These are phyloP conservation scores for Arctia plantaginis DNA, from an alignment of 2,888 invertebrate genomes.

Conservation along the genomic window DNA sequence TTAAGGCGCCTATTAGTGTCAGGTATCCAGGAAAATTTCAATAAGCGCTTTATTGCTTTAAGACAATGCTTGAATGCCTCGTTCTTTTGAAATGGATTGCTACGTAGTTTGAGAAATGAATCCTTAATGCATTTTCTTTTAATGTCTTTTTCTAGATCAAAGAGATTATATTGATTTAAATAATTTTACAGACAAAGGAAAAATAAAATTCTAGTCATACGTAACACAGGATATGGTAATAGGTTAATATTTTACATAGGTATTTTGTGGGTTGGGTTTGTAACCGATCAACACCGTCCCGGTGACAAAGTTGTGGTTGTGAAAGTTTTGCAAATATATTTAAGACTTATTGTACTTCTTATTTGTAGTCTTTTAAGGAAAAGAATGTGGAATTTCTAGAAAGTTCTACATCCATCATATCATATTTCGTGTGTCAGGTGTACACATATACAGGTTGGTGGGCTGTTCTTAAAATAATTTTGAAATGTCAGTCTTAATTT, in stretches of 20 bases:
- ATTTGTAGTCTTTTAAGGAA: no score
- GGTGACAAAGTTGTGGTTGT: no score
- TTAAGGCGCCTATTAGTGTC: slow-evolving; percentile 42
- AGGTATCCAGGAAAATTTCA: slow-evolving; percentile 53
- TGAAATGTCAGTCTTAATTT: not conserved
- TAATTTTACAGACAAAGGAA: not conserved
- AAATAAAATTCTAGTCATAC: not conserved
- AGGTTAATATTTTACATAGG: not conserved
- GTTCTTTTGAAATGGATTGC: slow-evolving; percentile 19
- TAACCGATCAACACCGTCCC: not conserved
- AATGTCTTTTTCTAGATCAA: not conserved
- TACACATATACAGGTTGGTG: not conserved
- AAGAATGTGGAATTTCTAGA: no score
- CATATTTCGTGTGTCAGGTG: not conserved
- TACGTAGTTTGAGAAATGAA: not conserved
- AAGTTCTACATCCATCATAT: not conserved
- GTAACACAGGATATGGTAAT: not conserved
- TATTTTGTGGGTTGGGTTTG: not conserved
- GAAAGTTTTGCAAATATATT: no score
- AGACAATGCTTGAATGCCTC: slow-evolving; percentile 34
- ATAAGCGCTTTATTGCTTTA: slow-evolving; percentile 56
- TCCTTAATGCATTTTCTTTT: not conserved
- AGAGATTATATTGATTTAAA: not conserved
- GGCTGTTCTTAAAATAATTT: not conserved
- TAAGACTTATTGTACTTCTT: no score